These are phyloP conservation scores for Caenorhabditis briggsae DNA, from an alignment of 1,140 invertebrate species.

Conservation along the genomic window DNA sequence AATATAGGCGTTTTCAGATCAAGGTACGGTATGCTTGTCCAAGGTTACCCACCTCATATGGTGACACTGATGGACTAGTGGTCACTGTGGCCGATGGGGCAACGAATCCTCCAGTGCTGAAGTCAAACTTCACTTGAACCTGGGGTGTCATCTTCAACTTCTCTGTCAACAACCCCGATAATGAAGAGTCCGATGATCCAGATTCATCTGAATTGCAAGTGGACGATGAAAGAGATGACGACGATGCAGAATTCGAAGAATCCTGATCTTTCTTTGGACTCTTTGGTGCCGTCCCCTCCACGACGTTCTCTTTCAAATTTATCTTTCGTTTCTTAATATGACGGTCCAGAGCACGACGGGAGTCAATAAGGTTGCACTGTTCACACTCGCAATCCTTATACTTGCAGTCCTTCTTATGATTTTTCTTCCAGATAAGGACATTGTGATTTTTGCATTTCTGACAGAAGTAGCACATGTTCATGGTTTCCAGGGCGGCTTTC, in stretches of 20 bases:
- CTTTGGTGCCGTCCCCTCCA: neutral
- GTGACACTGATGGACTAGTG: slow-evolving; percentile 50
- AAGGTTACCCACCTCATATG: slow-evolving; percentile 25
- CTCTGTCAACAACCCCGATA: neutral
- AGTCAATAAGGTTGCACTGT: slow-evolving; percentile 74
- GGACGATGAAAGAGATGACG: slow-evolving; percentile 22
- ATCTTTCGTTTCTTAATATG: slow-evolving; percentile 70
- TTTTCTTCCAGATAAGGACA: slow-evolving; percentile 75
- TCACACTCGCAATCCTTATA: slow-evolving; percentile 71
- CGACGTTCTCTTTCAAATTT: slow-evolving; percentile 22
- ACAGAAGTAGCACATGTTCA: slow-evolving; percentile 76
- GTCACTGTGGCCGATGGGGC: neutral
- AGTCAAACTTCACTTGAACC: slow-evolving; percentile 40
- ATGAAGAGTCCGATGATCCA: slow-evolving; percentile 1
- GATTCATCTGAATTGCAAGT: slow-evolving; percentile 42
- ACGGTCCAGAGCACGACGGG: slow-evolving; percentile 71
- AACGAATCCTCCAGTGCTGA: slow-evolving; percentile 14
- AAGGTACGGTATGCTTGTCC: no score
- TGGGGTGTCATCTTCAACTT: slow-evolving; percentile 3
- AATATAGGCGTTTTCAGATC: neutral
- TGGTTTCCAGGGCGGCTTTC: slow-evolving; percentile 53
- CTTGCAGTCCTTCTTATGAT: slow-evolving; percentile 73
- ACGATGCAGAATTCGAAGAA: slow-evolving; percentile 9
- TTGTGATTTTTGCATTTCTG: slow-evolving; percentile 77
- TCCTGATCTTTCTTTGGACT: slow-evolving; percentile 36